These are phyloP conservation scores for Morbakka virulenta DNA, from an alignment of 30 jellyfish, hydroid and myxozoan species.

Conservation along the genomic window DNA sequence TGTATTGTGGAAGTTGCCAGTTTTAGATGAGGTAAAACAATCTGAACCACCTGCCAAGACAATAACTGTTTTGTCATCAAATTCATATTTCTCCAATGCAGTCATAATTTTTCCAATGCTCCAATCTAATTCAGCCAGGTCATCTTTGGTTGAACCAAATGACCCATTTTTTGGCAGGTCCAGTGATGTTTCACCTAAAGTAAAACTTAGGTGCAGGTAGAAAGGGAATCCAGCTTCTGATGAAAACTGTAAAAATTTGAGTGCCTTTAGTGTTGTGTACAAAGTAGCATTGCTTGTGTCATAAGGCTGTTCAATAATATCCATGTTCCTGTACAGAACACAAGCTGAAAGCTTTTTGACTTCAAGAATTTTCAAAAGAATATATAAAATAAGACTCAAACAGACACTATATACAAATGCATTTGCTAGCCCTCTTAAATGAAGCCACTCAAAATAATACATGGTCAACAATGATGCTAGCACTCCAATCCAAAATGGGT, in stretches of 20 bases:
- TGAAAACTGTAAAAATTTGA: neutral
- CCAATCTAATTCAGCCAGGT: slow-evolving; percentile 69
- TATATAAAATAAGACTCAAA: slow-evolving; percentile 33
- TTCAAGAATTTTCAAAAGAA: slow-evolving; percentile 29
- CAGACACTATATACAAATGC: slow-evolving; percentile 31
- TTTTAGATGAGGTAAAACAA: neutral
- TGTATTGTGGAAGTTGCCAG: neutral
- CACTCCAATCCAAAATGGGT: slow-evolving; percentile 49
- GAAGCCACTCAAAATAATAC: slow-evolving; percentile 20
- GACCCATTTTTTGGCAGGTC: no score
- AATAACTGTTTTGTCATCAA: slow-evolving; percentile 22
- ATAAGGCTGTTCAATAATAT: slow-evolving; percentile 64
- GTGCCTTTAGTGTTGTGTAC: slow-evolving; percentile 29
- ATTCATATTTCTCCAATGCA: slow-evolving; percentile 3
- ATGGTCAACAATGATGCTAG: neutral
- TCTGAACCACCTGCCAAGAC: slow-evolving; percentile 53
- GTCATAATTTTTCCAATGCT: slow-evolving; percentile 57
- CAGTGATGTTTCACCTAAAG: no score
- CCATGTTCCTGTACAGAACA: slow-evolving; percentile 40
- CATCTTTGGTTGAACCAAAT: neutral
- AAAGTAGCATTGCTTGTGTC: slow-evolving; percentile 49
- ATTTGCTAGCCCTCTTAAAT: slow-evolving; percentile 4
- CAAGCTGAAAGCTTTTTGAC: slow-evolving; percentile 63
- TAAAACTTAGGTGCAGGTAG: slow-evolving; percentile 39
- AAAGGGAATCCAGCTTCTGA: slow-evolving; percentile 30